phyloP scores from a whole-genome alignment of 2,113 vertebrate species.

The Esox niger region DNA sequence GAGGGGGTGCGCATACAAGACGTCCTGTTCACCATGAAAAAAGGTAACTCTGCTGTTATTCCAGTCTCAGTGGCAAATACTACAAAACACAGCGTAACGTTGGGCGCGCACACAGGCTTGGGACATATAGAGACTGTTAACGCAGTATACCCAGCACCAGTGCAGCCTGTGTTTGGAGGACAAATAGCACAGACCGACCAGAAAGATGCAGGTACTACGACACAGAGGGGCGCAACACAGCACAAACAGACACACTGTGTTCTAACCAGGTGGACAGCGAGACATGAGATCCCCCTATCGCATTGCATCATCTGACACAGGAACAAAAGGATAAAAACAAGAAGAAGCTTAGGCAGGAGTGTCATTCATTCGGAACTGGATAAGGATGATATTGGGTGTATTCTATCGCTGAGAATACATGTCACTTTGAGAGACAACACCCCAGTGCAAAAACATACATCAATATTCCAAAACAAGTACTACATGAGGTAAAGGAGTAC shows the following conservation, averaged over 20 bases:
- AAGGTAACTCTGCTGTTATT: too few relatives aligned
- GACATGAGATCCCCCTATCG: neutral
- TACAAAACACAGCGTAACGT: too few relatives aligned
- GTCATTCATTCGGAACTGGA: neutral
- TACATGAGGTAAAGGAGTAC: slow-evolving; percentile 8
- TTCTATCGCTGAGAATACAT: slow-evolving; percentile 12
- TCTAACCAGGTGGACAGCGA: neutral
- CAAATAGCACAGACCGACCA: neutral
- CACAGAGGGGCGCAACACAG: neutral
- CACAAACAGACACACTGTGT: neutral
- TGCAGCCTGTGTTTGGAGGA: neutral
- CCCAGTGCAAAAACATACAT: slow-evolving; percentile 15
- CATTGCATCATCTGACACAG: neutral
- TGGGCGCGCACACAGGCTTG: too few relatives aligned
- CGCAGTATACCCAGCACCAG: too few relatives aligned
- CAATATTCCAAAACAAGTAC: neutral
- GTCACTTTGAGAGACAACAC: slow-evolving; percentile 1
- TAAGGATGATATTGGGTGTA: slow-evolving; percentile 13
- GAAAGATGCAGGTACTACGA: neutral
- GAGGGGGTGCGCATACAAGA: too few relatives aligned
- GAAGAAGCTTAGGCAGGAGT: neutral
- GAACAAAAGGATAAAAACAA: neutral
- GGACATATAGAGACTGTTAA: too few relatives aligned
- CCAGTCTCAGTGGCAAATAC: too few relatives aligned
- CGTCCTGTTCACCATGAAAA: too few relatives aligned